Evolutionary conservation across 1,140 invertebrate species (phyloP).

Genomic region (Leptopilina boulardi): DNA sequence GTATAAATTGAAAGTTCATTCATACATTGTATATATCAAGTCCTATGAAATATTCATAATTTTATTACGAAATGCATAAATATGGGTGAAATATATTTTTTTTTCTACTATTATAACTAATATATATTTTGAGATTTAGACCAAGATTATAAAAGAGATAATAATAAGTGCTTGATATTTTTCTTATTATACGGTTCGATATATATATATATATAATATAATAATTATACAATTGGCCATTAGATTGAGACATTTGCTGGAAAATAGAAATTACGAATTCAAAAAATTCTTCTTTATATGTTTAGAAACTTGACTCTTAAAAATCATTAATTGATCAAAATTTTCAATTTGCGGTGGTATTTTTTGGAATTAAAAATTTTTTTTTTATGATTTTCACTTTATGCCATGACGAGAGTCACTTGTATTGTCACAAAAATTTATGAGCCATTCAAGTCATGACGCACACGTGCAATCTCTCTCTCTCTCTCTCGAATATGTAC

Average conservation of each 20-base stretch:
- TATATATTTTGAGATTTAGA: not conserved
- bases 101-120: not conserved
- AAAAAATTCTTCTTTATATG: constrained; percentile 1
- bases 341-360: not conserved
- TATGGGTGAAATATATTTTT: not conserved
- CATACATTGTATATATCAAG: constrained; percentile 2
- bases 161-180: not conserved
- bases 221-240: not conserved
- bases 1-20: constrained; percentile 11
- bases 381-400: not conserved
- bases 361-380: not conserved
- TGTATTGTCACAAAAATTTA: constrained; percentile 20
- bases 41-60: constrained; percentile 14
- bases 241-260: not conserved
- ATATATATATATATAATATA: no score
- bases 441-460: constrained; percentile 14
- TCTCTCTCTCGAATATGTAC: not conserved
- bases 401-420: not conserved
- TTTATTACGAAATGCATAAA: constrained; percentile 5
- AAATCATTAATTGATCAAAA: no score
- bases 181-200: not conserved
- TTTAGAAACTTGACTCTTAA: no score
- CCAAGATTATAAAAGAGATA: constrained; percentile 3
- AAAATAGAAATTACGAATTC: not conserved
- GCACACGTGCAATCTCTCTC: not conserved